These are phyloP conservation scores for Actenoides hombroni DNA, from an alignment of 2,113 vertebrate genomes.

Conservation along the genomic window DNA sequence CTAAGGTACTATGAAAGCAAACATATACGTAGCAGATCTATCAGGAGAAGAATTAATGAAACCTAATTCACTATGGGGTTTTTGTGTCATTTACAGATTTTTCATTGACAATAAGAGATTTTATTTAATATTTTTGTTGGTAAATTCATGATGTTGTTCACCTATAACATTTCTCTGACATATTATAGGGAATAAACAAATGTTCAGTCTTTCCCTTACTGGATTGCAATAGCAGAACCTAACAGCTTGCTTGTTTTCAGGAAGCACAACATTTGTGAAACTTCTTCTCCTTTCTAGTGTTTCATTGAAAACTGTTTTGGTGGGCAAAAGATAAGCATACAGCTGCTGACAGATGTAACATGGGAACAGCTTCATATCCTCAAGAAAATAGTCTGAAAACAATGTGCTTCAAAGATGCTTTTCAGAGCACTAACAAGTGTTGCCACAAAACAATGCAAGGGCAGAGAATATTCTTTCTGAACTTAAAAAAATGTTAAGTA, in stretches of 20 bases:
- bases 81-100: background rate
- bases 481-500: background rate
- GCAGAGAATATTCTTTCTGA: background rate
- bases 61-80: background rate
- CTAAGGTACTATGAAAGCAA: background rate
- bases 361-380: background rate
- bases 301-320: background rate
- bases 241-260: background rate
- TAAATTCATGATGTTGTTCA: background rate
- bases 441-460: background rate
- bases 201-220: background rate
- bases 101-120: background rate
- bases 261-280: background rate
- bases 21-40: background rate
- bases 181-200: background rate
- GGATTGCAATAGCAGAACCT: background rate
- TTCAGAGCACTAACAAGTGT: background rate
- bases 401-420: background rate
- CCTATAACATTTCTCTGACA: background rate
- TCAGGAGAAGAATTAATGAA: background rate
- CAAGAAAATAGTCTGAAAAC: background rate
- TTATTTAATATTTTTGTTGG: background rate
- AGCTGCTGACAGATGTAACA: background rate
- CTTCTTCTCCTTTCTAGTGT: background rate
- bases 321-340: background rate